phyloP scores from a whole-genome alignment of 1,140 invertebrate species.

The Zaprionus davidi region DNA sequence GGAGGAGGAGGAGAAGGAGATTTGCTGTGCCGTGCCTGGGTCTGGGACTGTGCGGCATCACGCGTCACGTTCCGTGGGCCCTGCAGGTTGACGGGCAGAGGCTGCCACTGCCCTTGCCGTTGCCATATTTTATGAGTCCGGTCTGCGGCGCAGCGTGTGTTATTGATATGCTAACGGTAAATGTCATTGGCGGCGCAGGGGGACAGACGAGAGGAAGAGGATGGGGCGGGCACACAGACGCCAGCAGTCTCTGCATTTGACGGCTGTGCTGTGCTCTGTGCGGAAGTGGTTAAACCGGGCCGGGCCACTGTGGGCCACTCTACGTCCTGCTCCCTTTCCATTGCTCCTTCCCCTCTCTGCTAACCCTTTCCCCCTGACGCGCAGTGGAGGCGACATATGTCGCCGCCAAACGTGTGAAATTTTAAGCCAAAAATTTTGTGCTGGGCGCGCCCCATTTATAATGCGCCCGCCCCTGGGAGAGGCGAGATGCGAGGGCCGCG shows the following conservation, averaged over 20 bases:
- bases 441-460: conserved; percentile 55
- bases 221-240: no score
- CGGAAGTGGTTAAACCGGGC: conserved; percentile 71
- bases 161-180: conserved; percentile 83
- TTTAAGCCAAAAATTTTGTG: conserved; percentile 65
- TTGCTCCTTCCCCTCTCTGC: background rate
- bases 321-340: background rate
- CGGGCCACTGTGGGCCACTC: conserved; percentile 5
- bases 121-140: conserved; percentile 77
- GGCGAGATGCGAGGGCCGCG: background rate
- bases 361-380: background rate
- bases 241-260: conserved; percentile 59
- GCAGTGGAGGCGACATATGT: conserved; percentile 59
- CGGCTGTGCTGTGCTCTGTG: conserved; percentile 50
- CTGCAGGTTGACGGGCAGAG: conserved; percentile 62
- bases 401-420: conserved; percentile 76
- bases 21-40: conserved; percentile 12
- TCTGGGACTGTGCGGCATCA: conserved; percentile 29
- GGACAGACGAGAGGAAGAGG: background rate
- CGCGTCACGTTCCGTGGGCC: conserved; percentile 63
- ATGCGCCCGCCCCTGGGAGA: conserved; percentile 8
- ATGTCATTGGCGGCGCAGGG: conserved; percentile 45
- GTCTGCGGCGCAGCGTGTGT: conserved; percentile 62
- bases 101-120: conserved; percentile 57
- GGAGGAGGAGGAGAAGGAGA: conserved; percentile 5